A percentile compares a stretch with the other conserved stretches of the same genome.
These are phyloP conservation scores for Monodelphis domestica DNA, from an alignment of 2,797 vertebrate species.

Conservation along the genomic window DNA sequence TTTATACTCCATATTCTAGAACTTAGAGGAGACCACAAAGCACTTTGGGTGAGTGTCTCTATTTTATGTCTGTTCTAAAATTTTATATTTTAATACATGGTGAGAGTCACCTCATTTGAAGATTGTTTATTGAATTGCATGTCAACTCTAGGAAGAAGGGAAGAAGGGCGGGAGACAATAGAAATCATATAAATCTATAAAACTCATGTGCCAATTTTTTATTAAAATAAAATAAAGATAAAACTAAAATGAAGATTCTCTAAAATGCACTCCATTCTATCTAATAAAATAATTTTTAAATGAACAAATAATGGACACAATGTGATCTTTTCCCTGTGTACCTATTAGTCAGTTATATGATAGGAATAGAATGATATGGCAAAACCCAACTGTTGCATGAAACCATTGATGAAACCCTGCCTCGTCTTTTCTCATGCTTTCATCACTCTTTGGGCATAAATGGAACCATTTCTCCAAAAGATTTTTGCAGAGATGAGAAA, in stretches of 20 bases:
- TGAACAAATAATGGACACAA: not conserved
- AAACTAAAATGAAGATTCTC: too few species aligned
- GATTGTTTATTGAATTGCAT: too few species aligned
- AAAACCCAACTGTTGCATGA: not conserved
- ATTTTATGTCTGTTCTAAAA: not conserved
- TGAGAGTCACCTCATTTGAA: not conserved
- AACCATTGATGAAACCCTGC: not conserved
- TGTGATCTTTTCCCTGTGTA: not conserved
- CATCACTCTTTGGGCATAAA: not conserved
- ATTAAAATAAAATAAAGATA: too few species aligned
- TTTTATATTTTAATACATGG: not conserved
- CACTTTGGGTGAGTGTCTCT: not conserved
- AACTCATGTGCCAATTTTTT: too few species aligned
- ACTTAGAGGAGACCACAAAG: not conserved
- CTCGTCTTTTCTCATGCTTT: not conserved
- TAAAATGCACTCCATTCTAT: not conserved
- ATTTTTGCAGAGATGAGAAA: not conserved
- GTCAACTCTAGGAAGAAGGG: too few species aligned
- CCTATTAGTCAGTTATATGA: not conserved
- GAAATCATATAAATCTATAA: too few species aligned
- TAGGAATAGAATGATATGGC: not conserved
- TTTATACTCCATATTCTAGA: not conserved
- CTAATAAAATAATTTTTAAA: not conserved
- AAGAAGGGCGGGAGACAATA: too few species aligned
- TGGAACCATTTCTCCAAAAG: not conserved